phyloP scores from a whole-genome alignment of 2,888 invertebrate genomes.

The Oxycera nigricornis region DNA sequence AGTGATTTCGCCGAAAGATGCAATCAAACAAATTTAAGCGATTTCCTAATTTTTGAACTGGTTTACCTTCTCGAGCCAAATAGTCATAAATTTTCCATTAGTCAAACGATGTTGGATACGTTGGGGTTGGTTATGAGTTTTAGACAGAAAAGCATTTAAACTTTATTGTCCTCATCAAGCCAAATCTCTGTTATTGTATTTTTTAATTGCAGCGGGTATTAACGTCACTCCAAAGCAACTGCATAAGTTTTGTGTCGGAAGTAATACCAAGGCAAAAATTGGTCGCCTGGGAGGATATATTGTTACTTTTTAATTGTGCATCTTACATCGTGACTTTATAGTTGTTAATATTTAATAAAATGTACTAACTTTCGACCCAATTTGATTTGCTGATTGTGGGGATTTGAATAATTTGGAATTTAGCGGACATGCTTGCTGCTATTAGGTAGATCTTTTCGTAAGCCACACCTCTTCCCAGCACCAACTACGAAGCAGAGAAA shows the following conservation, averaged over 20 bases:
- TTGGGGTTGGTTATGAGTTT: not conserved
- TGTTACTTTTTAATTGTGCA: no score
- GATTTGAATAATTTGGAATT: no score
- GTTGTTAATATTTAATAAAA: no score
- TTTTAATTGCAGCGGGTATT: not conserved
- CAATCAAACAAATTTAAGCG: not conserved
- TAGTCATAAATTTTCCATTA: not conserved
- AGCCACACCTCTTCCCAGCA: no score
- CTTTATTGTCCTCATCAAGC: not conserved
- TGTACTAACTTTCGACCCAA: no score
- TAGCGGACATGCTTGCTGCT: no score
- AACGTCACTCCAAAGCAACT: not conserved
- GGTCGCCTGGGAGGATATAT: no score
- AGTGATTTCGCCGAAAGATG: not conserved
- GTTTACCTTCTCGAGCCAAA: not conserved
- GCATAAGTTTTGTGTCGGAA: not conserved
- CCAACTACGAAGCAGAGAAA: no score
- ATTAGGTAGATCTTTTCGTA: no score
- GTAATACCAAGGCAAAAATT: no score
- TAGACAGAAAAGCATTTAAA: not conserved
- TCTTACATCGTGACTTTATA: no score
- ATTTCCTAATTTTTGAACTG: not conserved
- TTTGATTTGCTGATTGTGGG: no score
- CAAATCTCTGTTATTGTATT: not conserved
- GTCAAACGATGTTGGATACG: not conserved